Evolutionary conservation across 2,888 invertebrate genomes (phyloP), one percentile per base, ranked within the genome.

Genomic region (Synanthedon formicaeformis): DNA sequence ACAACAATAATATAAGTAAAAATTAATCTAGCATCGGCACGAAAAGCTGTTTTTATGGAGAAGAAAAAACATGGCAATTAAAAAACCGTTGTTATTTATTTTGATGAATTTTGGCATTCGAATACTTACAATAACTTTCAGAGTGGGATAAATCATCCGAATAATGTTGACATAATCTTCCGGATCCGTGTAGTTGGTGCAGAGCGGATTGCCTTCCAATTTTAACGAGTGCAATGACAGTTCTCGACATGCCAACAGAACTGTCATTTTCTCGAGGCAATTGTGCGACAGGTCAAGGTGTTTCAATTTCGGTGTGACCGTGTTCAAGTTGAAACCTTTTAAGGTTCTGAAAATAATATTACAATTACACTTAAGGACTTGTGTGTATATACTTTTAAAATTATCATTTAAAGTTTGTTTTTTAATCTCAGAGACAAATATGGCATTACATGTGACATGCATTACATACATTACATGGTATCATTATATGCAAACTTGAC

Each of bases 181-280:
- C 0, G 90, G 83, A 52, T 89, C 90, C 0, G 76, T 87, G 64
- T 90, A 92, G 61, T 91, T 89, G 52, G 89, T 88, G 66, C 93
- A 93, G 0, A 94, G 61, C 0, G 92, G 92, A 78, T 94, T 95
- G 0, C 91, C 92, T 63, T 93, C 92, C 40, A 95, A 69, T 57
- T 73, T 78, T 8, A 94, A 64, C 49, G 88, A 83, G 3, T 67
- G 69, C 1, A 93, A 66, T 0, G 77, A 67, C 51, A 92, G 57
- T 0, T 72, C 61, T 1, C 86, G 63, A 8, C 75, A 72, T 0
- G 59, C 53, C 0, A 89, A 56, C 10, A 85, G 51, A 0, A 50
- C 4, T 0, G 67, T 64, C 0, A 70, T 55, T 6, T 59, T 66
- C 0, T 74, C 73, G 2, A 87, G 40, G 2, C 40, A 53, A 57